Percentiles rank a stretch among this genome's conserved stretches.
Evolutionary conservation across 2,113 vertebrate genomes (phyloP).

Genomic region (Rhinogobius similis): DNA sequence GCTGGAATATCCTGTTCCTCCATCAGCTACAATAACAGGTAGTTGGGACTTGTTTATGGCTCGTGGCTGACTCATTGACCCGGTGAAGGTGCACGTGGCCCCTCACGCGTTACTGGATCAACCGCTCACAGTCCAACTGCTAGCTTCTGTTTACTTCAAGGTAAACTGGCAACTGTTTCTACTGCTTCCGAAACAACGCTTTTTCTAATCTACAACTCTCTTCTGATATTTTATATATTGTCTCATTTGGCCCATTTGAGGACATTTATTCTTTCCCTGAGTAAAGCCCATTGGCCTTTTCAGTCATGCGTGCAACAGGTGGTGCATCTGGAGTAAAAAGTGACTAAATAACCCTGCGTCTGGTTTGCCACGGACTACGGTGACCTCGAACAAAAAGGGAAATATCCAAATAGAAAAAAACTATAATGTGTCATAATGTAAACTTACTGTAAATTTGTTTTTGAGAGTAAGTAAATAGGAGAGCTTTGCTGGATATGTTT

Average conservation of each 20-base stretch:
- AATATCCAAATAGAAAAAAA: background rate
- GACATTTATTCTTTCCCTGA: background rate
- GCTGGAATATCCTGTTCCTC: constrained; percentile 55
- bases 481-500: constrained; percentile 28
- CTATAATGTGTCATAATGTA: too few species aligned
- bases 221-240: background rate
- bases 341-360: background rate
- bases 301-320: background rate
- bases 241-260: background rate
- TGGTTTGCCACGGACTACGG: background rate
- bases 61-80: constrained; percentile 59
- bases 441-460: too few species aligned
- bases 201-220: background rate
- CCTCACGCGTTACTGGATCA: constrained; percentile 8
- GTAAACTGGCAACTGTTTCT: background rate
- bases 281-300: background rate
- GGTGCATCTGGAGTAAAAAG: background rate
- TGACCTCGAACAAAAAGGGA: background rate
- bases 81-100: constrained; percentile 24
- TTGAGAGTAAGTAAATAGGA: background rate
- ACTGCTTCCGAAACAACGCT: background rate
- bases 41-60: constrained; percentile 71
- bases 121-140: background rate
- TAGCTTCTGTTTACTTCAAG: background rate
- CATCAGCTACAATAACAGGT: constrained; percentile 57